Base-by-base conservation (phyloP, 2,797 vertebrate genomes). In the Ceryle rudis region DNA sequence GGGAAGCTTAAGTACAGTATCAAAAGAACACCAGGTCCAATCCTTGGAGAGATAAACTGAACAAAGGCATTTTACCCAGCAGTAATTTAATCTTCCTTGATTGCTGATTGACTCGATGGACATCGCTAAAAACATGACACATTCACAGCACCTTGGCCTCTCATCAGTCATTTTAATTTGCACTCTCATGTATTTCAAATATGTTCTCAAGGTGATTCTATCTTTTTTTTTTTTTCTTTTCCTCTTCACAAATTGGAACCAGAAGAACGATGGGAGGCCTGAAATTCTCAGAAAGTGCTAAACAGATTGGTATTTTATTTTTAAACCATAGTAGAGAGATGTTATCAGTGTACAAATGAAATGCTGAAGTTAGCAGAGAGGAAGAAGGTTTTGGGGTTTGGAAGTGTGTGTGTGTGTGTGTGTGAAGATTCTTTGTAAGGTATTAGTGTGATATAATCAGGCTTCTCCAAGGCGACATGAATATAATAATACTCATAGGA, bases 151-250 rank as follows among this genome's bases (percentile, higher is more conserved):
- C 37, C 67, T 88, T 29, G 20, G 69, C 21, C 49, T 62, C 75
- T 91, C 80, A 81, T 96, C 78, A 89, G 13, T 91, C 89, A 44
- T 67, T 93, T 87, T 83, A 86, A 91, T 95, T 88, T 89, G 73
- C 75, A 31, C 35, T 39, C 41, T 74, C 55, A 12, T 31, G 42
- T 83, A 69, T 62, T 83, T 93, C 66, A 94, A 88, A 90, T 52
- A 74, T 55, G 25, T 54, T 69, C 69, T 81, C 73, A 94, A 89
- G 89, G 80, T 96, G 70, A 92, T 80, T 93, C 64, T 23, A 46
- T 54, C 41, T 58, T 60, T 28, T 49, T 33, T 61, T 89, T 60
- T 72, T n/a, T 72, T n/a, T 13, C 52, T 31, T 55, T 37, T 66
- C 37, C 65, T 74, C n/a, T 66, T n/a, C 72, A 41, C 14, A 85